Evolutionary conservation across 2,888 invertebrate genomes (phyloP), one percentile per base, ranked within the genome.

Genomic region (Podotricha telesiphe): DNA sequence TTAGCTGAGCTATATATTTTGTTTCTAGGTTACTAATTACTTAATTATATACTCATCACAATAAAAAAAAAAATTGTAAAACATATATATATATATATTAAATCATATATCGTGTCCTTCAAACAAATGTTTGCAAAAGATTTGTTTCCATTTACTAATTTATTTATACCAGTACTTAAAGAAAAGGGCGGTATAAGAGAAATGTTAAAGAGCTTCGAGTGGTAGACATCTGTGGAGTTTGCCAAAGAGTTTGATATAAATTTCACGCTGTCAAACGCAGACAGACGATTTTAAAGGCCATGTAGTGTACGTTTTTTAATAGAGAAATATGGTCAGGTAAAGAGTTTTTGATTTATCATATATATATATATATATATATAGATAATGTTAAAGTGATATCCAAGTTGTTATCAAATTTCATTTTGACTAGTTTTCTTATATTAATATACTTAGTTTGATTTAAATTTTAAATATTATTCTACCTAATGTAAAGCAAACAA

Each of bases 191-290:
- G 59, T 11, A n/a, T 11, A 45, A 22, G 42, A 45, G 22, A 45
- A 45, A 59, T 59, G 45, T 45, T 45, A 59, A 59, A 59, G 59
- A 45, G 22, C 22, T 22, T 11, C 15, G 45, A n/a, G 28, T 28
- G 22, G 59, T 28, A 45, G 28, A 45, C 59, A 59, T 59, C 59
- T 59, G 59, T 28, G 45, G 45, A 59, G 22, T n/a, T 59, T 28
- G 28, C 13, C n/a, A 59, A 59, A n/a, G 59, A 59, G 22, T 45
- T 59, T 45, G 22, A 59, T 45, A 59, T 59, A 59, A 59, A 59
- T 59, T 59, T 59, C 59, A 45, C 17, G 59, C 59, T 17, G 45
- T 59, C 59, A 59, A 59, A 59, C 17, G 45, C 59, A 59, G 45
- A 59, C 59, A 28, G 42, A 59, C 22, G 59, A 45, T 59, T 59